Base-by-base conservation (phyloP, 2,797 vertebrate genomes). In the Gymnopithys bicolor region DNA sequence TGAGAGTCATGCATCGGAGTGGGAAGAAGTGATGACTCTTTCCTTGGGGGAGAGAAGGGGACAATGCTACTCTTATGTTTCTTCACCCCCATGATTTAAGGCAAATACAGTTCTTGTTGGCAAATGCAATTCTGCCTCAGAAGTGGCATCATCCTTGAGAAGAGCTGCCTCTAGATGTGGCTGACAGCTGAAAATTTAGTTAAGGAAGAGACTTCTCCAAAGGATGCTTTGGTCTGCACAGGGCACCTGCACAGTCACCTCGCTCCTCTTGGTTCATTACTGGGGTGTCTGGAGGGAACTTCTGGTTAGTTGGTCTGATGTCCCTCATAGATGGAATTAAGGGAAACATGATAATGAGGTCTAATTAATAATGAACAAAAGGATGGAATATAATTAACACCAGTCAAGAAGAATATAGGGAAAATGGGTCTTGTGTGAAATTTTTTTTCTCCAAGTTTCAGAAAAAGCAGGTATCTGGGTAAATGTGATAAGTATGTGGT, bases 301-400 rank as follows among this genome's bases (percentile, higher is more conserved):
- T 78, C 2, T 48, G 43, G 24, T 85, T 74, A 69, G 13, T 64
- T 87, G 51, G 19, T 70, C 74, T 88, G 63, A 27, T 7, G 2
- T 49, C 23, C 16, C n/a, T 92, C 43, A 27, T 19, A 73, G 81
- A 21, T 25, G 60, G 66, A 78, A 63, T 81, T 53, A 84, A 27
- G 33, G 33, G 74, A 84, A 87, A 48, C 19, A 6, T 30, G 23
- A 39, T 95, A 84, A 94, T 90, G 75, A 87, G 81, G 35, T 84
- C 43, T 33, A 94, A 33, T 95, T 95, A 92, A 68, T 67, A 84
- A 74, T 74, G 77, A 89, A 93, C 11, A 67, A 79, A 80, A 85
- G 66, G 11, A 64, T 56, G 45, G n/a, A 64, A 67, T 90, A 46
- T 92, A 90, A 96, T 94, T 95, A 93, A 81, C 73, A 56, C 23